Evolutionary conservation across 2,113 vertebrate species (phyloP).

Genomic region (Anthoscopus minutus): DNA sequence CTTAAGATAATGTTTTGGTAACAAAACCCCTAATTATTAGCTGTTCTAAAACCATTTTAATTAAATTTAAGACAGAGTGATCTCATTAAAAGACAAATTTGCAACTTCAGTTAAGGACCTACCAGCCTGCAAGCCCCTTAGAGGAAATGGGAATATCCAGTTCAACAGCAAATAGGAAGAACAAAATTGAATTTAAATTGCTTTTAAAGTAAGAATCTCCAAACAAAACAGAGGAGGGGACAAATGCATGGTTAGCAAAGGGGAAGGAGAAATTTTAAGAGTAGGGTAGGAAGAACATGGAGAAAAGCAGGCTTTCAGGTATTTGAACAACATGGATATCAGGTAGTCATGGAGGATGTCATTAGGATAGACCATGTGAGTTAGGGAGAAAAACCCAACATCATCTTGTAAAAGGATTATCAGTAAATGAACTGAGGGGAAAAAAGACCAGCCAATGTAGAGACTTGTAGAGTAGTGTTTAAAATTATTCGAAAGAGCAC

Average conservation of each 20-base stretch:
- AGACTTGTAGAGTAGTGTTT: background rate
- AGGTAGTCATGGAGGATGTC: background rate
- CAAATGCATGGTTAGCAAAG: background rate
- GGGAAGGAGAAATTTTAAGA: background rate
- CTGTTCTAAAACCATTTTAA: background rate
- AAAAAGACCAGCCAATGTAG: background rate
- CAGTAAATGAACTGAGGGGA: rapidly evolving
- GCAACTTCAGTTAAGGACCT: background rate
- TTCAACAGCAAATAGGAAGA: background rate
- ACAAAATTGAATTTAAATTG: background rate
- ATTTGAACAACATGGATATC: background rate
- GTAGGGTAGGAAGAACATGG: background rate
- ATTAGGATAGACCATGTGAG: background rate
- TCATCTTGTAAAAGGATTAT: background rate
- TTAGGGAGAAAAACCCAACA: background rate
- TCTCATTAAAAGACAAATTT: background rate
- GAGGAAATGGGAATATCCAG: background rate
- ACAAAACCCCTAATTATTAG: rapidly evolving
- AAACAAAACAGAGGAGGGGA: background rate
- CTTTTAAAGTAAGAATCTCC: background rate
- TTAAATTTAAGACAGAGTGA: background rate
- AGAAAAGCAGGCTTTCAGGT: background rate
- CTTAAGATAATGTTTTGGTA: background rate
- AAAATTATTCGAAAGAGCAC: background rate
- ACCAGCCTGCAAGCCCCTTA: background rate